phyloP scores from a whole-genome alignment of 2,113 vertebrate species.

The Muntiacus reevesi region DNA sequence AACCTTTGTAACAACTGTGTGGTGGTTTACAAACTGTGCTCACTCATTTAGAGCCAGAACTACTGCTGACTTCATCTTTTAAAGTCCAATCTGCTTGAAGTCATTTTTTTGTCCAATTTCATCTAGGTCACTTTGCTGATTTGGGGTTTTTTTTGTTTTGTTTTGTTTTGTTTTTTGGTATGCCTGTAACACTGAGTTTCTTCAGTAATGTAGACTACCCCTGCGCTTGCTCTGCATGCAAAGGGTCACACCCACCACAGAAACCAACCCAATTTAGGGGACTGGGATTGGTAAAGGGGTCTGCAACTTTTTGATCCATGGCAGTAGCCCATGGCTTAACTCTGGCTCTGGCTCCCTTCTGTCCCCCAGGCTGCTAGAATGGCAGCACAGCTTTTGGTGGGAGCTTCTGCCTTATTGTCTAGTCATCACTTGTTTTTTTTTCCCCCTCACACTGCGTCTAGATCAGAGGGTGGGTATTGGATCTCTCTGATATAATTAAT shows the following conservation, averaged over 20 bases:
- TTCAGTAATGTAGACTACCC: background rate
- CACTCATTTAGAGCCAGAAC: background rate
- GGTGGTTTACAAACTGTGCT: background rate
- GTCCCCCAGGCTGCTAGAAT: background rate
- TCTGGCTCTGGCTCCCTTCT: background rate
- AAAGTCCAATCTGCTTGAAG: background rate
- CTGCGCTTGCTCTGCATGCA: background rate
- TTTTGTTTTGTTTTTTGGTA: background rate
- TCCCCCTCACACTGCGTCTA: background rate
- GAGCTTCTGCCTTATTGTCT: background rate
- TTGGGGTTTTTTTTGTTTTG: background rate
- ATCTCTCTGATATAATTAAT: background rate
- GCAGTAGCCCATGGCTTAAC: background rate
- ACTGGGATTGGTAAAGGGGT: background rate
- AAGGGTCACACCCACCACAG: background rate
- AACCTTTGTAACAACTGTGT: background rate
- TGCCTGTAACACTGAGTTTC: background rate
- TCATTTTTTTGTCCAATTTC: background rate
- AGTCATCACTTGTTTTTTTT: background rate
- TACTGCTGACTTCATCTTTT: background rate
- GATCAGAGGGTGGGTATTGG: too few relatives aligned
- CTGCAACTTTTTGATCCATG: background rate
- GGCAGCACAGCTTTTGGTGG: background rate
- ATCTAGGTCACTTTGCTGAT: background rate
- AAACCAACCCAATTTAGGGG: background rate